Base-by-base conservation (phyloP, 2,888 invertebrate genomes). In the Monochamus alternatus region DNA sequence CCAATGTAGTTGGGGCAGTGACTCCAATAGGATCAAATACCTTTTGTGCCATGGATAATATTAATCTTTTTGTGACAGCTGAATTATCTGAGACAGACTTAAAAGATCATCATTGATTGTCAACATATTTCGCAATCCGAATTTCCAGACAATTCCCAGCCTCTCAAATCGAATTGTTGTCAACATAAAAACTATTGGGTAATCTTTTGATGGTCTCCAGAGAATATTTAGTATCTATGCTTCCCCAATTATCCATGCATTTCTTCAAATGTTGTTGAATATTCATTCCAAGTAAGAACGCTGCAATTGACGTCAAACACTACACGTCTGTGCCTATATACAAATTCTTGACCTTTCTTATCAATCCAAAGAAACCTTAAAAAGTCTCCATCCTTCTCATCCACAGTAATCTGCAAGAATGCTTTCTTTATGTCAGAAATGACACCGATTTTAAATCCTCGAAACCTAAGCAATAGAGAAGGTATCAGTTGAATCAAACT, bases 391-490 rank as follows among this genome's bases (percentile, higher is more conserved):
- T 51, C 63, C 52, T 44, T 69, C 14, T 43, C 44, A 5, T 74
- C 32, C 0, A 84, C 63, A 43, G 74, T 75, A n/a, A 86, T 83
- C 76, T 84, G 84, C 22, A 83, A 76, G 71, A 86, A 85, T 3
- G 85, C 84, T 59, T 83, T 83, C 14, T 75, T 62, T n/a, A 86
- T 84, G 66, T 84, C 84, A 8, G 83, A 68, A 4, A 77, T 70
- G 0, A 81, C 76, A 3, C 81, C 84, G 52, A 78, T 73, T 10
- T 43, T 64, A 52, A 62, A 52, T 47, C 72, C 74, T 63, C 81
- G 52, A 75, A 82, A 82, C 58, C 67, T 69, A 3, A 75, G 32
- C 3, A 80, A 47, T 47, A 79, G 38, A 7, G 67, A 14, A 12
- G 74, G 78, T 55, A 74, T 74, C 51, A 62, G 22, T 43, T 74